Base-by-base conservation (phyloP, 2,797 vertebrate species). In the Harpagifer antarcticus region DNA sequence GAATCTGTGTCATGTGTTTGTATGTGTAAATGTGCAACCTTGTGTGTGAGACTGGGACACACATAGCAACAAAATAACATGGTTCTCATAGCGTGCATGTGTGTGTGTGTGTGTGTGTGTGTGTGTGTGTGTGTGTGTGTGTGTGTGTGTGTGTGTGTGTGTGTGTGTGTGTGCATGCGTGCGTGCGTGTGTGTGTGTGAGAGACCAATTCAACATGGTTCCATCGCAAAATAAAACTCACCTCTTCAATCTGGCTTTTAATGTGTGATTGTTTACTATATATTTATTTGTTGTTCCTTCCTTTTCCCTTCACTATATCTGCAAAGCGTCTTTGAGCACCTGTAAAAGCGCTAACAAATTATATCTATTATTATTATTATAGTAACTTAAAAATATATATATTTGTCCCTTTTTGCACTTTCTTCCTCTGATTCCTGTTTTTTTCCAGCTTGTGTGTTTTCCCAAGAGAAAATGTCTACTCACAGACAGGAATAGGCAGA, bases 1-100 rank as follows among this genome's bases (percentile, higher is more conserved):
- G 68, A 85, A 76, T 82, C 71, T 72, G 62, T 84, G 74, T 80
- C 66, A 74, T 87, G 77, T 58, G 78, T 88, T 85, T 55, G 72
- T 57, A 59, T 20, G 76, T 81, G 68, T 54, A 58, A 56, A 58
- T 54, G 72, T 80, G 75, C 64, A 80, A 64, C 48, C 37, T 15
- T 37, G 72, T 59, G 74, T 81, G 69, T 49, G 45, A 76, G 79
- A 58, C 47, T 13, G 56, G 64, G 62, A 76, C 42, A 64, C 60
- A 78, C 33, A 62, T 49, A 64, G 10, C 49, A 61, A 57, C 7
- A 59, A 49, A 67, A 82, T 70, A 78, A 83, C 68, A 78, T 62
- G 59, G 42, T 67, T 82, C 78, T 78, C 60, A 78, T 54, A 74
- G 31, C 58, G 23, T 48, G 17, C 44, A 33, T 63, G 53, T 54